Base-by-base conservation (phyloP, 2,797 vertebrate species). In the Neoniphon sammara region DNA sequence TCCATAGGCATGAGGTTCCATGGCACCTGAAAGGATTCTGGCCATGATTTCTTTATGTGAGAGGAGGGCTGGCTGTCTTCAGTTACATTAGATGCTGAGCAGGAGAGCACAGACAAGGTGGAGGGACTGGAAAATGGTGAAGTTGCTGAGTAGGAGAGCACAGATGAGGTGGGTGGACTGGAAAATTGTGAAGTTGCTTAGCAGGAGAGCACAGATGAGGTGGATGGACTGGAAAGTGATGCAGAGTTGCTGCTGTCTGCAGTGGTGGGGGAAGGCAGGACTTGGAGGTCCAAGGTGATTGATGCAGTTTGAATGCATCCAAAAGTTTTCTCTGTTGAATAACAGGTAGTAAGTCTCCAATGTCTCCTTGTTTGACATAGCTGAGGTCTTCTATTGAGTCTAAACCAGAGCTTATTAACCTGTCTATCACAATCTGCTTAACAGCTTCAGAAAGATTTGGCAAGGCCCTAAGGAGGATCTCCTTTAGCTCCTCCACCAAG, bases 361-460 rank as follows among this genome's bases (percentile, higher is more conserved):
- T n/a, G 47, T 50, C 47, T 18, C 20, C 50, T 11, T 12, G 17
- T n/a, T 4, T 50, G 5, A 50, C 47, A 50, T 50, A 50, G 5
- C 20, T n/a, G 4, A 50, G 47, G 47, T 50, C 47, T 50, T 50
- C 17, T 23, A 23, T 18, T n/a, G 47, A 50, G 4, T 50, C 17
- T 9, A 50, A 20, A 3, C 47, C 47, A 50, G 47, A 50, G 47
- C 3, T 50, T 50, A 50, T 5, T 50, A 50, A 18, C 17, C 9
- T 50, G n/a, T 50, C 47, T 50, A 50, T 50, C 47, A 50, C 1
- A 2, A 20, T 3, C n/a, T 50, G 47, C 20, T 50, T 17, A 36
- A 39, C 42, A 31, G 1, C 54, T 68, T 57, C 66, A 58, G 39
- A 47, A 34, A 66, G 15, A 4, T 14, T 68, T 60, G 46, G 56